A percentile compares a stretch with the other conserved stretches of the same genome.
Evolutionary conservation across 2,888 invertebrate genomes (phyloP).

Genomic region (Phyto melanocephala): DNA sequence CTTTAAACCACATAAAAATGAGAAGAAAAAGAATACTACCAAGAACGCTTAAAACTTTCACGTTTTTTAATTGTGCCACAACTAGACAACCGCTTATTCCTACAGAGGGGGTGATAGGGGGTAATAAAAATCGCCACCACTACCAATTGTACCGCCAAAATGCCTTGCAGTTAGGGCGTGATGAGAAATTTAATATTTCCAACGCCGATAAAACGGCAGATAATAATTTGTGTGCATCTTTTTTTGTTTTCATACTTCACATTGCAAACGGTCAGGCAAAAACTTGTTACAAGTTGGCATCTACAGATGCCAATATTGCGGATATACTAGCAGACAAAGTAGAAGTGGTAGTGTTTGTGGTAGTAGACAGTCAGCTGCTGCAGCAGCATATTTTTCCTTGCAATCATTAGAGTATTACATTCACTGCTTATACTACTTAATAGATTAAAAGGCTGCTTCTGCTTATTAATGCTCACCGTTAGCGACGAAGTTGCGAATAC

Average conservation of each 20-base stretch:
- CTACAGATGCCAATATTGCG: constrained; percentile 36
- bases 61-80: constrained; percentile 62
- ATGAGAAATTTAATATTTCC: constrained; percentile 79
- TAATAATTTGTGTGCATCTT: constrained; percentile 61
- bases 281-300: constrained; percentile 50
- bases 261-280: constrained; percentile 20
- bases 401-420: constrained; percentile 42
- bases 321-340: neutral
- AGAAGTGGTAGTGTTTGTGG: constrained; percentile 38
- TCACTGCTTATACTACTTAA: constrained; percentile 28
- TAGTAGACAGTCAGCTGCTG: constrained; percentile 31
- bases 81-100: constrained; percentile 13
- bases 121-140: neutral
- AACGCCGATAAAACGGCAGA: constrained; percentile 71
- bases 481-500: neutral
- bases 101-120: neutral
- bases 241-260: neutral
- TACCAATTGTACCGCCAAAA: constrained; percentile 2
- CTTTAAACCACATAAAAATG: constrained; percentile 3
- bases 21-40: constrained; percentile 20
- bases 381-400: constrained; percentile 17
- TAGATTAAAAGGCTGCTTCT: constrained; percentile 47
- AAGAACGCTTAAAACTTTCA: constrained; percentile 53
- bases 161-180: constrained; percentile 71
- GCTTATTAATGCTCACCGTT: constrained; percentile 11